Conservation (phyloP, 1,140 invertebrate genomes). For the Papilio dardanus region DNA sequence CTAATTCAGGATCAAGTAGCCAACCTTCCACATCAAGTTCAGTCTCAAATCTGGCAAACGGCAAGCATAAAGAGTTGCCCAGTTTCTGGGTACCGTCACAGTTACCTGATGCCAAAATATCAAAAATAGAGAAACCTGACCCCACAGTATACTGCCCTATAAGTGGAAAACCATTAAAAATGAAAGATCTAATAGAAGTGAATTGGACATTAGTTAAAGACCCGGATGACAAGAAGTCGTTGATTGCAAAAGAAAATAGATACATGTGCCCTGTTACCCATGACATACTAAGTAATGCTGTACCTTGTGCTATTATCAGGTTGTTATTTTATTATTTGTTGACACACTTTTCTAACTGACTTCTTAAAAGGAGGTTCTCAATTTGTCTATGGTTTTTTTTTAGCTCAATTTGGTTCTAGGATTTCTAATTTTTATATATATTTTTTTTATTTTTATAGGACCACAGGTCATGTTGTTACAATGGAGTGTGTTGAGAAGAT, state of each 20-base stretch:
- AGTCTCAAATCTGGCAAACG: conserved; percentile 78
- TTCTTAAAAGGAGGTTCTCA: too few species aligned
- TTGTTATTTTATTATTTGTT: conserved; percentile 38
- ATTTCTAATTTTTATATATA: background rate
- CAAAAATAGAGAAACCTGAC: conserved; percentile 92
- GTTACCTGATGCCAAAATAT: conserved; percentile 92
- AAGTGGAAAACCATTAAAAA: conserved; percentile 92
- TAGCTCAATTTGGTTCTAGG: too few species aligned
- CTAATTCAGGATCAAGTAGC: conserved; percentile 67
- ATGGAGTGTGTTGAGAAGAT: conserved; percentile 98
- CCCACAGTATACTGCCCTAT: conserved; percentile 97
- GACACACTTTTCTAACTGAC: background rate
- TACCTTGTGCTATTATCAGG: conserved; percentile 95
- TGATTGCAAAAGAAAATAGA: conserved; percentile 92
- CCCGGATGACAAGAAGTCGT: conserved; percentile 90
- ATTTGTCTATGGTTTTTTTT: too few species aligned
- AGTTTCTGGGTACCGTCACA: conserved; percentile 99
- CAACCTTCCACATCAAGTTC: conserved; percentile 54
- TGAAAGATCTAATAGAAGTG: conserved; percentile 96
- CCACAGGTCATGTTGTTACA: conserved; percentile 95
- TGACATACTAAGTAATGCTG: conserved; percentile 97
- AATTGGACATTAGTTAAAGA: conserved; percentile 96
- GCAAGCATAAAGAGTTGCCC: conserved; percentile 85
- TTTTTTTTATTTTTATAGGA: conserved; percentile 52
- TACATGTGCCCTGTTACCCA: conserved; percentile 99